Percentiles rank a stretch among this genome's conserved stretches.
These are phyloP conservation scores for Entomobrya proxima DNA, from an alignment of 2,888 invertebrate species.

Conservation along the genomic window DNA sequence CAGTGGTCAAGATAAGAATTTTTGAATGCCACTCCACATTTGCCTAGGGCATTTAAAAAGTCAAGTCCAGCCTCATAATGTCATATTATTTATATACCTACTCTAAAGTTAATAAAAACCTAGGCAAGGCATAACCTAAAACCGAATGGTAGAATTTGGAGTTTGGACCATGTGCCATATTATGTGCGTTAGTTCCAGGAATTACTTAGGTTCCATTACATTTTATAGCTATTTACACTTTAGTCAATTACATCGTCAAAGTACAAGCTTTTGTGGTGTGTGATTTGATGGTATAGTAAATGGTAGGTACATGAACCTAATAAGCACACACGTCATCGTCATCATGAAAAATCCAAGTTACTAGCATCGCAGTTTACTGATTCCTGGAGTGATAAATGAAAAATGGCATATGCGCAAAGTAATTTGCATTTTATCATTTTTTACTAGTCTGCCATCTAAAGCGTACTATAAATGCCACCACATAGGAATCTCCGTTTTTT, in stretches of 20 bases:
- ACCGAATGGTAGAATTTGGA: too few relatives aligned
- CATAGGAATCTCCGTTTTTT: not conserved
- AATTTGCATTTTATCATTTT: constrained; percentile 29
- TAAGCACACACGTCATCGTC: constrained; percentile 23
- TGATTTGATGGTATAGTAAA: not conserved
- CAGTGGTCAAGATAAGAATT: not conserved
- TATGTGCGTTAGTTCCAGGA: not conserved
- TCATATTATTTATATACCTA: too few relatives aligned
- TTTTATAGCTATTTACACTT: not conserved
- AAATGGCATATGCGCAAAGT: not conserved
- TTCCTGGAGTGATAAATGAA: constrained; percentile 26
- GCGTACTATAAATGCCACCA: not conserved
- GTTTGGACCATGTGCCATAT: too few relatives aligned
- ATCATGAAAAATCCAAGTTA: not conserved
- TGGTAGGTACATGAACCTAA: not conserved
- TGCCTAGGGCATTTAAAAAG: not conserved
- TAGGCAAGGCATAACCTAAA: too few relatives aligned
- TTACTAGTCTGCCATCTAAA: not conserved
- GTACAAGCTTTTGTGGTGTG: not conserved
- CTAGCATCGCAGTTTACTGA: too few relatives aligned
- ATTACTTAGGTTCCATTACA: not conserved
- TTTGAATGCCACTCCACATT: not conserved
- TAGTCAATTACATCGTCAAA: not conserved
- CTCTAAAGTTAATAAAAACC: too few relatives aligned
- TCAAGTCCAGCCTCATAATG: not conserved